Evolutionary conservation across 2,888 invertebrate genomes (phyloP), one percentile per base, ranked within the genome.

Genomic region (Pseudolycoriella hygida): DNA sequence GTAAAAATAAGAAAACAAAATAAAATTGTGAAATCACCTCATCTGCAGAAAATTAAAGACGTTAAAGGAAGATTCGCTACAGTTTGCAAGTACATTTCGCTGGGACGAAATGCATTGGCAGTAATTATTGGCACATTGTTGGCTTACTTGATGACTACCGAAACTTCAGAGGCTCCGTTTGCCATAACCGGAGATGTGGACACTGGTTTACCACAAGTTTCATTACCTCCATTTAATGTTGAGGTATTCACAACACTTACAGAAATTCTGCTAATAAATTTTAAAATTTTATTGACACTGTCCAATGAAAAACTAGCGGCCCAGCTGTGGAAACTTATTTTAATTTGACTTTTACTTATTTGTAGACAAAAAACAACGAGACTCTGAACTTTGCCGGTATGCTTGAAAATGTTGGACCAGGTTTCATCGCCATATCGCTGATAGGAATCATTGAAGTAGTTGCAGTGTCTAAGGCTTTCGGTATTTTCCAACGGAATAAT

Each of bases 41-140:
- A n/a, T n/a, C n/a, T n/a, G n/a, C 50, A 73, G 70, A 71, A 72
- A 61, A 54, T 78, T 30, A 74, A 74, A 45, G 60, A 71, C 45
- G 34, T 61, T 2, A 55, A 51, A 1, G 53, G 53, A 14, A 46
- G 54, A 11, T 53, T 50, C 25, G 59, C 52, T 41, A 46, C 45
- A 1, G 20, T 60, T 2, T 49, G 49, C 17, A 61, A 60, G 50
- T 64, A 63, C 45, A 53, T 74, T 12, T 74, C 79, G 1, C 66
- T 85, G 18, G 79, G 78, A 0, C 69, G 87, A 47, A 89, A 89
- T 64, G 87, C 87, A 0, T 60, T 88, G 12, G 77, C 83, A 2
- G 87, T 90, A 17, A 66, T 86, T 44, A 56, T 72, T 1, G 79
- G 80, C 4, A 73, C 79, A 2, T 49, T 75, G 1, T 53, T 86